Evolutionary conservation across 2,113 vertebrate genomes (phyloP), one percentile per base, ranked within the genome.

Genomic region (Malurus elegans): DNA sequence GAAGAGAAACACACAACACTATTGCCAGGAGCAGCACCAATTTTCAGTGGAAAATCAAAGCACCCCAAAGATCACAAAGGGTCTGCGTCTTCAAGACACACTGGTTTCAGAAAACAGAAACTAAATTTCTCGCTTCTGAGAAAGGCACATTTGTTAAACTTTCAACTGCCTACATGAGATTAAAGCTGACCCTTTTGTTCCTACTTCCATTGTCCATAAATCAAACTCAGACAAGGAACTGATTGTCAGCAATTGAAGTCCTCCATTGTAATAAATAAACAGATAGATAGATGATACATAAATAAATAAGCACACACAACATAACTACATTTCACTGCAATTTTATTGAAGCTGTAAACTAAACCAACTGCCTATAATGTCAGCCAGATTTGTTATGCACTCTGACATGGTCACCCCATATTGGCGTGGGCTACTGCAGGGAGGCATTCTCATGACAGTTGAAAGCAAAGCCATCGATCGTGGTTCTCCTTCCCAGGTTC

Each of bases 321-420:
- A 29, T 8, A 82, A 71, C 64, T 72, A n/a, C 7, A n/a, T 65
- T 92, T 86, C 10, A 2, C 54, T 86, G 53, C 31, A 57, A 47
- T 96, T 56, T 61, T 75, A 64, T 93, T 79, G 86, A 83, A 91
- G 62, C 36, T 24, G 60, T 91, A 89, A 95, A 85, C 56, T 79
- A 82, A 64, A 87, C 45, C 56, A 73, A 65, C 32, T 60, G 66
- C 45, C 32, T 60, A 40, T 47, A 80, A 53, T 53, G 51, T 90
- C 82, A 85, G 32, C 10, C 51, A 72, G 91, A 87, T 93, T 79
- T 90, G 92, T 96, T 93, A 72, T 76, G 70, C 69, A 64, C 57
- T 71, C 25, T 88, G 71, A 93, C n/a, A 34, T 1, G 1, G 47
- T 76, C 47, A 83, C n/a, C 38, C 50, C 76, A 21, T 40, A 79